A percentile compares a stretch with the other conserved stretches of the same genome.
These are phyloP conservation scores for Heliconius himera DNA, from an alignment of 1,140 invertebrate genomes.

Conservation along the genomic window DNA sequence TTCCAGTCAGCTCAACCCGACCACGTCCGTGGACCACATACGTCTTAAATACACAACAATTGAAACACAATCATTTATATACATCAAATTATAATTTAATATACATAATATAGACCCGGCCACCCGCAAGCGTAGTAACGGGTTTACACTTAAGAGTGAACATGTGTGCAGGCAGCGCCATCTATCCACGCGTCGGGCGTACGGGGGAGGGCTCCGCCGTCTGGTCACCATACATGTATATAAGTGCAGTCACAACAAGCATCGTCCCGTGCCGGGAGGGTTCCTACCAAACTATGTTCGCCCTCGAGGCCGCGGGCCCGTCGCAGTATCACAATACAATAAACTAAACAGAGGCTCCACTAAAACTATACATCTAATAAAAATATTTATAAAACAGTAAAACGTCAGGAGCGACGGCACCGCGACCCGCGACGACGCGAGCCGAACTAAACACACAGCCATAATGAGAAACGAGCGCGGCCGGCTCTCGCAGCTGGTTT, in stretches of 20 bases:
- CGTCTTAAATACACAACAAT: constrained; percentile 66
- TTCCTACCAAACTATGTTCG: constrained; percentile 27
- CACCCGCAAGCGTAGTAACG: constrained; percentile 2
- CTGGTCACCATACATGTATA: not conserved
- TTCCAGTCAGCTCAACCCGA: constrained; percentile 8
- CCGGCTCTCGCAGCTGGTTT: constrained; percentile 29
- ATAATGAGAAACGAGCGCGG: not conserved
- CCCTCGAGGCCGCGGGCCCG: constrained; percentile 52
- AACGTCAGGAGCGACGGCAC: constrained; percentile 26
- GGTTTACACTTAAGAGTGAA: constrained; percentile 25
- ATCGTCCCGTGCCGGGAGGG: constrained; percentile 10
- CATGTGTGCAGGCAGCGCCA: constrained; percentile 11
- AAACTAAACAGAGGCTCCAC: constrained; percentile 70
- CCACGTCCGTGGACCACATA: constrained; percentile 38
- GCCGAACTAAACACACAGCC: constrained; percentile 7
- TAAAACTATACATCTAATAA: constrained; percentile 65
- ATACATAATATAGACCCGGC: constrained; percentile 43
- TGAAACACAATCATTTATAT: constrained; percentile 68
- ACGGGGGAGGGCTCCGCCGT: no score
- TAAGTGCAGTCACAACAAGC: constrained; percentile 22
- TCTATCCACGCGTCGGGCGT: no score
- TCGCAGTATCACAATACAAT: constrained; percentile 77
- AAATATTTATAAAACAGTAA: constrained; percentile 66
- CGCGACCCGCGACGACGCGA: not conserved
- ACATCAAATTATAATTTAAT: constrained; percentile 76